Conservation (phyloP, 2,113 vertebrate genomes). For the Phalacrocorax brasilianus region DNA sequence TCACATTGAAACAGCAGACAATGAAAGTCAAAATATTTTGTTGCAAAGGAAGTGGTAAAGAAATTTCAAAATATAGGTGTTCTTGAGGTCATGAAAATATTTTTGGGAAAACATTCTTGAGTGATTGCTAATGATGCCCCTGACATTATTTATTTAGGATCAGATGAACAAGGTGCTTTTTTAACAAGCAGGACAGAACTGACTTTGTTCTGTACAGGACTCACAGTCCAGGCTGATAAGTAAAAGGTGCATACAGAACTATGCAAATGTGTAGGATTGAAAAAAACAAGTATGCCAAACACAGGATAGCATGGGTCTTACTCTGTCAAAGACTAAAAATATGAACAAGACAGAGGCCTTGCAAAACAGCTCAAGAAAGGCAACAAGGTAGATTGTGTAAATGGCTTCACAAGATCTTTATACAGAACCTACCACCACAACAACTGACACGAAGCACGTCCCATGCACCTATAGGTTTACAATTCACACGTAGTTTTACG, state of each 20-base stretch:
- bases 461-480: background rate
- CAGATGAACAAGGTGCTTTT: slow-evolving; percentile 27
- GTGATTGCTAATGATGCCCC: slow-evolving; percentile 16
- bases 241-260: background rate
- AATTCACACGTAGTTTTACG: background rate
- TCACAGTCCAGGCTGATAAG: background rate
- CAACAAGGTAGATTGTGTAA: background rate
- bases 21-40: background rate
- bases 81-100: slow-evolving; percentile 48
- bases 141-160: slow-evolving; percentile 27
- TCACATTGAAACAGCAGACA: background rate
- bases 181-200: background rate
- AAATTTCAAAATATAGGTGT: slow-evolving; percentile 21
- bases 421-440: background rate
- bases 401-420: background rate
- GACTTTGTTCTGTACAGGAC: background rate
- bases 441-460: background rate
- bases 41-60: slow-evolving; percentile 19
- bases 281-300: background rate
- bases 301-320: background rate
- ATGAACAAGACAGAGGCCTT: background rate
- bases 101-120: slow-evolving; percentile 42
- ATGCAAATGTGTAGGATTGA: background rate
- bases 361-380: background rate
- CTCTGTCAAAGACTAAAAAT: background rate